phyloP scores from a whole-genome alignment of 2,888 invertebrate species.

The Aleiodes testaceus region DNA sequence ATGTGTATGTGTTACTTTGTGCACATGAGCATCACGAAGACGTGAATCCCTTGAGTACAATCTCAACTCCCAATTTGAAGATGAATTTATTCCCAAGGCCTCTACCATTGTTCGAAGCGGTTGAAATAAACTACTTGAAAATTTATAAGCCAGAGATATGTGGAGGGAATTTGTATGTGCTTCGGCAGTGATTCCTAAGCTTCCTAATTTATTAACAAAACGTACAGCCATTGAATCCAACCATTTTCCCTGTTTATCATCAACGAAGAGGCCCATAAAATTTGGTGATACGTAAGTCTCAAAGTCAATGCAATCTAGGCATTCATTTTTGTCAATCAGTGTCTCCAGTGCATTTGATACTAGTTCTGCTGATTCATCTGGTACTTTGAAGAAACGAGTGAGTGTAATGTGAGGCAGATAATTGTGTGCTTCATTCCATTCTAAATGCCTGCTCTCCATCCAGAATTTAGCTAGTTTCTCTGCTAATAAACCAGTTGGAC shows the following conservation, averaged over 20 bases:
- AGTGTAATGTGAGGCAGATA: constrained; percentile 93
- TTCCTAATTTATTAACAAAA: constrained; percentile 86
- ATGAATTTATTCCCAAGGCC: constrained; percentile 76
- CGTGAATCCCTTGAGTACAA: constrained; percentile 90
- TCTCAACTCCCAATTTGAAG: constrained; percentile 87
- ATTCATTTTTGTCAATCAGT: constrained; percentile 82
- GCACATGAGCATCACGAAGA: constrained; percentile 79
- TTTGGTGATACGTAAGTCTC: constrained; percentile 90
- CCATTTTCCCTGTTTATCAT: constrained; percentile 86
- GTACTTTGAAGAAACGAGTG: constrained; percentile 90
- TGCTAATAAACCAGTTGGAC: constrained; percentile 85
- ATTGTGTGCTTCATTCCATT: constrained; percentile 94
- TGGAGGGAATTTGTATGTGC: constrained; percentile 90
- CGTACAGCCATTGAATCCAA: constrained; percentile 85
- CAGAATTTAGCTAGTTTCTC: constrained; percentile 85
- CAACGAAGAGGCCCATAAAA: constrained; percentile 93
- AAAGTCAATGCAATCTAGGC: constrained; percentile 77
- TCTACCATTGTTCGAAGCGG: constrained; percentile 83
- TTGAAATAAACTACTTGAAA: constrained; percentile 82
- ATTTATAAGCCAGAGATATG: constrained; percentile 91
- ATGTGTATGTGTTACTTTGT: constrained; percentile 87
- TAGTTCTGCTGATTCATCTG: constrained; percentile 82
- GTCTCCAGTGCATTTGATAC: constrained; percentile 82
- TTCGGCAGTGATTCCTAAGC: constrained; percentile 83
- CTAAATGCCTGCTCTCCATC: constrained; percentile 82